Percentiles rank a stretch among this genome's conserved stretches.
Conservation (phyloP, 2,888 invertebrate species). For the Tetranychus piercei region DNA sequence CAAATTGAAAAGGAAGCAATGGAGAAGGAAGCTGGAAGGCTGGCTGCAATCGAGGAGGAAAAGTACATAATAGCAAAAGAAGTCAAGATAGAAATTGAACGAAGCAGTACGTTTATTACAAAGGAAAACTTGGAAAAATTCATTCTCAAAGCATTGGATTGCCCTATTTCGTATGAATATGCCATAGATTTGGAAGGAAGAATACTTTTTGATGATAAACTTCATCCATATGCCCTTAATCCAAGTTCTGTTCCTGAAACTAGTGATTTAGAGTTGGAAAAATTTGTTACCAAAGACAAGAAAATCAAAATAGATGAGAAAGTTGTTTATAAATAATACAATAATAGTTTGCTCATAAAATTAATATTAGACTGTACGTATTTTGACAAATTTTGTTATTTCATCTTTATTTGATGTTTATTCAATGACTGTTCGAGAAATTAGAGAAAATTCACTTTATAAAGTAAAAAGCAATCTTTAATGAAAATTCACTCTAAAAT, state of each 20-base stretch:
- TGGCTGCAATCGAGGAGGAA: neutral
- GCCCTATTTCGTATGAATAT: conserved; percentile 20
- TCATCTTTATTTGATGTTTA: too few species aligned
- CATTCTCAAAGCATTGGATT: conserved; percentile 16
- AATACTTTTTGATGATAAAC: conserved; percentile 10
- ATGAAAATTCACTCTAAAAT: neutral
- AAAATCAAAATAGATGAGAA: neutral
- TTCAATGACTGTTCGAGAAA: too few species aligned
- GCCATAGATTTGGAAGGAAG: conserved; percentile 19
- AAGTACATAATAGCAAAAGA: neutral
- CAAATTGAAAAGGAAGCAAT: conserved; percentile 7
- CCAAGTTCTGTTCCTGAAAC: conserved; percentile 19
- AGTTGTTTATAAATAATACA: neutral
- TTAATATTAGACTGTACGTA: neutral
- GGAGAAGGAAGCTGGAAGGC: conserved; percentile 7
- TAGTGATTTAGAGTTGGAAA: conserved; percentile 12
- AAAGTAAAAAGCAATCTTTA: too few species aligned
- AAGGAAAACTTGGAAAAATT: conserved; percentile 17
- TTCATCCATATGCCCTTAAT: conserved; percentile 21
- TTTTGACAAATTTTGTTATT: neutral
- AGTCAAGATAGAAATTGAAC: conserved; percentile 15
- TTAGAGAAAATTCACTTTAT: too few species aligned
- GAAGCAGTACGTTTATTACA: conserved; percentile 20
- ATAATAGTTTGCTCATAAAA: neutral
- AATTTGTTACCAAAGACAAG: neutral